phyloP scores from a whole-genome alignment of 1,140 invertebrate species.

The Homalodisca vitripennis region DNA sequence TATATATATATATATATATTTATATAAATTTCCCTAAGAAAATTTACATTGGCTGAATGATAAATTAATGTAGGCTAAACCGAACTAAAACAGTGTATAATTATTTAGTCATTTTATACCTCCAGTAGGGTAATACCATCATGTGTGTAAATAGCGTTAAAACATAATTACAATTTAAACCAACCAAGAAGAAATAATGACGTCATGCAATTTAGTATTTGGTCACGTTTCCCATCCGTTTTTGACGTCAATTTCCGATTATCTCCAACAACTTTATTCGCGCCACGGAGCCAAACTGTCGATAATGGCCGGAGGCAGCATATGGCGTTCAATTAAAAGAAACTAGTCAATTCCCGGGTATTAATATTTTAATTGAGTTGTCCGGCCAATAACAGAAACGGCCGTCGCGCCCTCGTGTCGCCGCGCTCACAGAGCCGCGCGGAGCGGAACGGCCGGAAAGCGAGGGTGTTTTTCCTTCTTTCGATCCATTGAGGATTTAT shows the following conservation, averaged over 20 bases:
- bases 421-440: not conserved
- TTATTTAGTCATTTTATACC: too few species aligned
- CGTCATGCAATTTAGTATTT: conserved; percentile 11
- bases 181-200: not conserved
- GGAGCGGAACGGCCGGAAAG: not conserved
- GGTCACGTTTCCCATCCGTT: conserved; percentile 19
- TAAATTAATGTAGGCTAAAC: too few species aligned
- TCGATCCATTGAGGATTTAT: conserved; percentile 29
- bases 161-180: too few species aligned
- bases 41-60: too few species aligned
- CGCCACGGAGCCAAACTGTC: not conserved
- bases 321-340: conserved; percentile 14
- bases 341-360: conserved; percentile 11
- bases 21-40: too few species aligned
- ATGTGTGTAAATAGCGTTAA: too few species aligned
- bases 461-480: conserved; percentile 23
- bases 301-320: conserved; percentile 1
- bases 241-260: conserved; percentile 18
- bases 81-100: too few species aligned
- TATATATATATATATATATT: too few species aligned
- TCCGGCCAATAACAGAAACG: not conserved
- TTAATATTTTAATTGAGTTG: conserved; percentile 25
- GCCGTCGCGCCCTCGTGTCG: not conserved
- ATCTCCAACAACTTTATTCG: conserved; percentile 17
- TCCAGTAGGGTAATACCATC: too few species aligned